A percentile compares a stretch with the other conserved stretches of the same genome.
phyloP scores from a whole-genome alignment of 1,140 invertebrate genomes.

The Pemphigus obesinymphae region DNA sequence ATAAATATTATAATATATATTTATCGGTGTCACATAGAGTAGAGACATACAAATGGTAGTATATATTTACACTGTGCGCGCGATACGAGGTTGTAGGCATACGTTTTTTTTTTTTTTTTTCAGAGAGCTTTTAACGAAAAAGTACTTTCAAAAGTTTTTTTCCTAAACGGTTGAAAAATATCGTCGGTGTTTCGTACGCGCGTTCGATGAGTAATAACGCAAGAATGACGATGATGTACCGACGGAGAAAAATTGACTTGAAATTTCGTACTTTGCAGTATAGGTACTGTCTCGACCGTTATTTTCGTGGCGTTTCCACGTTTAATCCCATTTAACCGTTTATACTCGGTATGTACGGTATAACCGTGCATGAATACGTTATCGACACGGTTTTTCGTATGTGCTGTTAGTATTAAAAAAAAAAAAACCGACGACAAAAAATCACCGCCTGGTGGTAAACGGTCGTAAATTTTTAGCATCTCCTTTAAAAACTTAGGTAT shows the following conservation, averaged over 20 bases:
- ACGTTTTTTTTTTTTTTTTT: too few relatives aligned
- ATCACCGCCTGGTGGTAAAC: neutral
- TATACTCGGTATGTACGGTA: neutral
- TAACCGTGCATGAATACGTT: neutral
- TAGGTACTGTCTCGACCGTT: neutral
- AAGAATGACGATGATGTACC: neutral
- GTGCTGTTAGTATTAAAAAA: too few relatives aligned
- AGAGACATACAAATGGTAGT: neutral
- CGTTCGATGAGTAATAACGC: neutral
- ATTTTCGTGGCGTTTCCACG: neutral
- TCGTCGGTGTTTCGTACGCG: neutral
- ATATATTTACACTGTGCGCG: too few relatives aligned
- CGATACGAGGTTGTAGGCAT: too few relatives aligned
- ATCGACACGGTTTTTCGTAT: neutral
- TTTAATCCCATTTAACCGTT: neutral
- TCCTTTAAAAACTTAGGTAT: neutral
- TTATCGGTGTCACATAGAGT: neutral
- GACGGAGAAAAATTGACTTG: neutral
- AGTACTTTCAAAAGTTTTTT: neutral
- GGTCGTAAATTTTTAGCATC: conserved; percentile 11
- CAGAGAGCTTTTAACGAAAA: neutral
- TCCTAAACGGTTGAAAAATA: neutral
- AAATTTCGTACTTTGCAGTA: neutral
- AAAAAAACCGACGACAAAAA: neutral
- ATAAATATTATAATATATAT: too few relatives aligned